These are phyloP conservation scores for Leptopilina myrica DNA, from an alignment of 2,888 invertebrate genomes.

Conservation along the genomic window DNA sequence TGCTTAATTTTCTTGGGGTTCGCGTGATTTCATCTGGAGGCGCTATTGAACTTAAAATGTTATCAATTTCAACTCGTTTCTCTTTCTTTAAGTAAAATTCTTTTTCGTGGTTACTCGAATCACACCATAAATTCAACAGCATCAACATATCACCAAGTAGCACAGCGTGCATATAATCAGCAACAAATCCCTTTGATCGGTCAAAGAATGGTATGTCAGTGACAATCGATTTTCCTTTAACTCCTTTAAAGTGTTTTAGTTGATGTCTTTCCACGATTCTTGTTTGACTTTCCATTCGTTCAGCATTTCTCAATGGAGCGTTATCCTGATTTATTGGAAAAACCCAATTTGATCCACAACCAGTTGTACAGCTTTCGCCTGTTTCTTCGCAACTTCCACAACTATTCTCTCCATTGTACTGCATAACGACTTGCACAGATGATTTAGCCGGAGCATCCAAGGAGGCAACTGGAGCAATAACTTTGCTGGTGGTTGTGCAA, in stretches of 20 bases:
- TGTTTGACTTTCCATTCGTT: constrained; percentile 30
- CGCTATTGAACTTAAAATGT: background rate
- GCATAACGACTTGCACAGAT: constrained; percentile 44
- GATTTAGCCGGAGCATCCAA: constrained; percentile 44
- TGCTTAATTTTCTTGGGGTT: background rate
- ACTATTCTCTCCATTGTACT: constrained; percentile 46
- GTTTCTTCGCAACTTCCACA: constrained; percentile 49
- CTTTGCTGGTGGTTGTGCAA: too few species aligned
- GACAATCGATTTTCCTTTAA: constrained; percentile 38
- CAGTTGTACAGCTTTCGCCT: constrained; percentile 43
- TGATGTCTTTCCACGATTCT: background rate
- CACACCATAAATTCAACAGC: too few species aligned
- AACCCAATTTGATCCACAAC: background rate
- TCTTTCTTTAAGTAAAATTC: background rate
- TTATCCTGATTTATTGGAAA: background rate
- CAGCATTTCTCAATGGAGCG: background rate
- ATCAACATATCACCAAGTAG: too few species aligned
- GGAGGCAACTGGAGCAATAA: background rate
- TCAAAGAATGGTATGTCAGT: constrained; percentile 41
- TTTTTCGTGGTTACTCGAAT: too few species aligned
- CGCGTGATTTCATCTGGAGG: constrained; percentile 6
- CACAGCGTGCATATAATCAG: too few species aligned
- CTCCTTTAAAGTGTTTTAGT: constrained; percentile 35
- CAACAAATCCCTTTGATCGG: constrained; percentile 28
- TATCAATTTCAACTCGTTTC: constrained; percentile 5